Base-by-base conservation (phyloP, 2,797 vertebrate species). In the Taeniopygia guttata region DNA sequence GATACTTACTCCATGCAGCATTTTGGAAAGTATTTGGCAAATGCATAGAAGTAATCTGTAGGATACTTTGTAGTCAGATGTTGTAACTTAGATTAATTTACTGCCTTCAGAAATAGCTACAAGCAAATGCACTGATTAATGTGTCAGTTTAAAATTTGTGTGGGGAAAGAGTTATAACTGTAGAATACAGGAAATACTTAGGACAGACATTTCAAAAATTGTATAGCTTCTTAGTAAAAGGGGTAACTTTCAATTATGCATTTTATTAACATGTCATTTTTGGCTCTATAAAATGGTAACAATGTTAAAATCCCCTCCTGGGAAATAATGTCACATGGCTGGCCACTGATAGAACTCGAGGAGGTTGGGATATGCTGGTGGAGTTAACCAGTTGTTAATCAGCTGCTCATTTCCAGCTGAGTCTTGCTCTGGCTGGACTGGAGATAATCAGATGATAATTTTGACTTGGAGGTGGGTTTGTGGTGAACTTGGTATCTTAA, bases 11-110 rank as follows among this genome's bases (percentile, higher is more conserved):
- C 82, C 63, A 60, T 52, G 42, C 38, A 5, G 11, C 17, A 4
- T 81, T 94, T 89, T 89, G 76, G 78, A 86, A 95, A 86, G 78
- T 78, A 91, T 84, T 89, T 95, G 82, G 76, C 72, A 72, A 81
- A 84, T 27, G 18, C 56, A 32, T 63, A 70, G 84, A 69, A 67
- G 42, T 45, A 49, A 79, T 92, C 69, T 86, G 77, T 80, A 92
- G 62, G 69, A 72, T 68, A 51, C 43, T 91, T 66, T 26, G 19
- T 84, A 86, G 76, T 86, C 21, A 67, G 70, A 79, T 91, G 67
- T 38, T 32, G 34, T 87, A 86, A 86, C 63, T 81, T 76, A 43
- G 66, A 76, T 85, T 81, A 92, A 89, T 19, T 94, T 86, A 81
- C 22, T 82, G 79, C 40, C 42, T 84, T 86, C 58, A 84, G 76